phyloP scores from a whole-genome alignment of 2,797 vertebrate species.

The Pipistrellus nathusii region DNA sequence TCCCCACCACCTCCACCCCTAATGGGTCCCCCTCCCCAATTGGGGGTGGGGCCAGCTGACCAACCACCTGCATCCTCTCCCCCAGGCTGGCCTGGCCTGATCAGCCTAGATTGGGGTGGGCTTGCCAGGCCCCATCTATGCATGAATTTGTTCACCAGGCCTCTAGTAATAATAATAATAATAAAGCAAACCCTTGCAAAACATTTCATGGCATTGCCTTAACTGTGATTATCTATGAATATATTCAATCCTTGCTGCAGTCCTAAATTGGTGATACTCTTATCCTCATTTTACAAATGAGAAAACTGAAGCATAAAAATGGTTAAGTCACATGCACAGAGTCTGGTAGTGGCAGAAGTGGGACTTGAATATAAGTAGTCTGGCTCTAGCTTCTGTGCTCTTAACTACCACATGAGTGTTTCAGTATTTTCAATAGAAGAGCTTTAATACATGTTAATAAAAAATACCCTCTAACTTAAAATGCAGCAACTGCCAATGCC shows the following conservation, averaged over 20 bases:
- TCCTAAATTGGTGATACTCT: not conserved
- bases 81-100: too few relatives aligned
- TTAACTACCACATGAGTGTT: not conserved
- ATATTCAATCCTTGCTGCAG: not conserved
- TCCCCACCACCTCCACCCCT: fast-evolving
- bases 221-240: not conserved
- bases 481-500: not conserved
- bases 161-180: not conserved
- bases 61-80: too few relatives aligned
- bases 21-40: too few relatives aligned
- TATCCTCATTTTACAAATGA: not conserved
- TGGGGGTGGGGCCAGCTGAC: too few relatives aligned
- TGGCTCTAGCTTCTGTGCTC: not conserved
- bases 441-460: not conserved
- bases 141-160: too few relatives aligned
- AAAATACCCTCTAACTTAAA: not conserved
- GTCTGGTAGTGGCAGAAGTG: not conserved
- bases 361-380: not conserved
- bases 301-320: not conserved
- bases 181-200: not conserved
- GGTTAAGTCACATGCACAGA: not conserved
- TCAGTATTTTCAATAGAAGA: not conserved
- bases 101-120: too few relatives aligned
- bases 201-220: not conserved
- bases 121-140: too few relatives aligned